Conservation (phyloP, 2,888 invertebrate species). For the Microchrysa polita region DNA sequence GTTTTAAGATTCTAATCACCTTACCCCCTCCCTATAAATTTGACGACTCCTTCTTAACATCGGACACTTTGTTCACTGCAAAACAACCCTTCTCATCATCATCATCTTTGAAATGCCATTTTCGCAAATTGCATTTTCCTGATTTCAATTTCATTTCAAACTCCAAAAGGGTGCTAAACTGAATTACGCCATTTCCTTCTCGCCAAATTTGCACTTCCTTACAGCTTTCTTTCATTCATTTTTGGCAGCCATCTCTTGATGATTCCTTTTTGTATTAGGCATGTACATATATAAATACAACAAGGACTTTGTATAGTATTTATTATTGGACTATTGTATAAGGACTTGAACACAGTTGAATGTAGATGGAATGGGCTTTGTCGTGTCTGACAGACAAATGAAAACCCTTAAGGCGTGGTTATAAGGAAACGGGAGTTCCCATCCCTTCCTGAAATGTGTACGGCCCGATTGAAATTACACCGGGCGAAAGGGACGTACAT, state of each 20-base stretch:
- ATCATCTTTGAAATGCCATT: constrained; percentile 3
- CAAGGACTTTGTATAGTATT: constrained; percentile 37
- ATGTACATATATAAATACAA: no score
- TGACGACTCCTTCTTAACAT: no score
- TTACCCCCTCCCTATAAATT: no score
- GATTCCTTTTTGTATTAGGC: not conserved
- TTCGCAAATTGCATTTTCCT: constrained; percentile 26
- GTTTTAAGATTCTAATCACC: no score
- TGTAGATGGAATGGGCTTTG: constrained; percentile 8
- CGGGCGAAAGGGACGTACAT: constrained; percentile 14
- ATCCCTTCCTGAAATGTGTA: constrained; percentile 35
- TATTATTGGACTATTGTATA: constrained; percentile 32
- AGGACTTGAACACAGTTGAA: not conserved
- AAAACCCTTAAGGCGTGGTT: constrained; percentile 43
- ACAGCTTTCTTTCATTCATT: constrained; percentile 11
- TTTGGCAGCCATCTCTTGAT: constrained; percentile 35
- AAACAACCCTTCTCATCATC: not conserved
- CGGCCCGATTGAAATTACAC: constrained; percentile 30
- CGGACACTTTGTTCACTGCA: no score
- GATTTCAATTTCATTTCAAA: constrained; percentile 22
- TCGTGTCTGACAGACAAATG: constrained; percentile 33
- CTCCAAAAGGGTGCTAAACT: constrained; percentile 35
- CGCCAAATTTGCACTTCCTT: constrained; percentile 38
- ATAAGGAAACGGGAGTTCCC: constrained; percentile 37
- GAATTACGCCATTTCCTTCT: constrained; percentile 39